Evolutionary conservation across 64 coral and sea anemone genomes (phyloP).

Genomic region (Astreopora myriophthalma): DNA sequence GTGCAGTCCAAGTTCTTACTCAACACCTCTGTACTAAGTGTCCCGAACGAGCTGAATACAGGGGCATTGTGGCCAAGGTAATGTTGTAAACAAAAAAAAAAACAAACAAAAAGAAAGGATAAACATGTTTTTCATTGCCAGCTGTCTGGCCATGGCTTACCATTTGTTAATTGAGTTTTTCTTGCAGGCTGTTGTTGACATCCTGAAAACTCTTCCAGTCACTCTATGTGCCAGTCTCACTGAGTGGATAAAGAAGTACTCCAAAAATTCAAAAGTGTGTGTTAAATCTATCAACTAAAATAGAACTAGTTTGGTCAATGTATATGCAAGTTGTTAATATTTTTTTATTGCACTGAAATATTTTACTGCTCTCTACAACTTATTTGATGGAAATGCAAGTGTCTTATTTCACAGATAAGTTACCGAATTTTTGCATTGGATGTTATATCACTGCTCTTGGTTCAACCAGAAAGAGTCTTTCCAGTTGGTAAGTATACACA

Average conservation of each 20-base stretch:
- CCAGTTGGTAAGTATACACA: constrained; percentile 4
- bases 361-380: too few species aligned
- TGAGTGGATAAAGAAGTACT: constrained; percentile 79
- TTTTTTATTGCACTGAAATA: too few species aligned
- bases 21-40: constrained; percentile 95
- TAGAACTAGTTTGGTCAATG: neutral
- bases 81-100: neutral
- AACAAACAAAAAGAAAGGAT: too few species aligned
- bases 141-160: too few species aligned
- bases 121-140: too few species aligned
- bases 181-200: constrained; percentile 66
- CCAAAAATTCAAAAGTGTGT: constrained; percentile 78
- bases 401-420: constrained; percentile 67
- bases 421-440: constrained; percentile 96
- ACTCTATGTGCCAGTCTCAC: constrained; percentile 21
- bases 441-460: constrained; percentile 75
- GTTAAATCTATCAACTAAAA: neutral
- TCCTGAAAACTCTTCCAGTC: constrained; percentile 66
- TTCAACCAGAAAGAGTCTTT: constrained; percentile 39
- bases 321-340: neutral
- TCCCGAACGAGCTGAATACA: constrained; percentile 93
- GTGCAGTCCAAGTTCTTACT: constrained; percentile 79
- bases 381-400: neutral
- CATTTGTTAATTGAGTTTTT: neutral
- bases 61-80: constrained; percentile 87